Evolutionary conservation across 2,113 vertebrate species (phyloP), one percentile per base, ranked within the genome.

Genomic region (Lepus europaeus): DNA sequence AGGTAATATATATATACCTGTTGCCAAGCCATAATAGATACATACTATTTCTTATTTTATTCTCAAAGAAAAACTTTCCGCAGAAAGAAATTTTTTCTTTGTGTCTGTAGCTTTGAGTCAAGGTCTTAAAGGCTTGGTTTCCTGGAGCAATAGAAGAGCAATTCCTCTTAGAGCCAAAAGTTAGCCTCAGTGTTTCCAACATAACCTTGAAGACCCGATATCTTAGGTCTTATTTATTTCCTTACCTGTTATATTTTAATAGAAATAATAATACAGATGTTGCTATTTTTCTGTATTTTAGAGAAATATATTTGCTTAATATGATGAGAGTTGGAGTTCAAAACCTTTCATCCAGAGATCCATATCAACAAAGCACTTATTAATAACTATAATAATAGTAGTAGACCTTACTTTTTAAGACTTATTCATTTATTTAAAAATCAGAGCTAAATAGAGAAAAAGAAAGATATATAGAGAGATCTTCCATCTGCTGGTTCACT

Each of bases 11-110:
- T 78, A 82, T 85, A 87, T 95, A 90, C 51, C 31, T 95, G 33
- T 81, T 89, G 78, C 51, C 93, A 59, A 88, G 53, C 36, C 63
- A 94, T 72, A 81, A 85, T 86, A 8, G n/a, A 49, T 53, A 95
- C 69, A 19, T 85, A 63, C 20, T 64, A 16, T 36, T 95, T 51
- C 53, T 93, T 83, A 78, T 86, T 95, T 95, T 90, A 11, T 59
- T 87, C 45, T 94, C 74, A 85, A 90, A 95, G 51, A 90, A 94
- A 79, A 87, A 70, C 8, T 73, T 93, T 29, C 51, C 49, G 49
- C 16, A 92, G 64, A 73, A 86, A 79, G 81, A 23, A 27, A 61
- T 88, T 79, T 76, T 81, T 92, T 61, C 70, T 84, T 89, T 87
- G 5, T 85, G 23, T 78, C 25, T 77, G 13, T 81, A 87, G 68